Conservation (phyloP, 2,888 invertebrate species). For the Nomada lathburiana region DNA sequence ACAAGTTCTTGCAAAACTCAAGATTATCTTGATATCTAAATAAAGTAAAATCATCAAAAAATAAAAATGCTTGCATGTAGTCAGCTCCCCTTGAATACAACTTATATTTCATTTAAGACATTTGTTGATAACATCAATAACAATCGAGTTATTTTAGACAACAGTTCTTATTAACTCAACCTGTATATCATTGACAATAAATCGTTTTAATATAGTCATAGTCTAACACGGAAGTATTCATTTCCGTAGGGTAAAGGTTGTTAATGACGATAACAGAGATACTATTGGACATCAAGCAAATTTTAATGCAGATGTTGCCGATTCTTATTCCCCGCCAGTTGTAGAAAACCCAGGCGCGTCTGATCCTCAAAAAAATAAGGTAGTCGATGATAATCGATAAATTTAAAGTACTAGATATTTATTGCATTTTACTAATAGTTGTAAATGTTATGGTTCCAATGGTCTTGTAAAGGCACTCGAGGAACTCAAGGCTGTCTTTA, state of each 20-base stretch:
- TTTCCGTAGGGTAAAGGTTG: constrained; percentile 32
- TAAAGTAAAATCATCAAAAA: too few species aligned
- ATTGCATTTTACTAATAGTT: not conserved
- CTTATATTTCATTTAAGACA: too few species aligned
- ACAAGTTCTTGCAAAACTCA: too few species aligned
- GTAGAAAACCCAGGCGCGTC: constrained; percentile 73
- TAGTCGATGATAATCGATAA: constrained; percentile 49
- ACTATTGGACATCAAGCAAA: constrained; percentile 55
- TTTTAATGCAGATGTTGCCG: constrained; percentile 85
- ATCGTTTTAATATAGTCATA: not conserved
- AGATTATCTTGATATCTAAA: too few species aligned
- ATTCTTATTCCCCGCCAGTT: constrained; percentile 87
- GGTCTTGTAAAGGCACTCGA: constrained; percentile 87
- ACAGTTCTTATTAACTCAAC: too few species aligned
- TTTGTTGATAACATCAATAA: too few species aligned
- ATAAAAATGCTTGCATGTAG: too few species aligned
- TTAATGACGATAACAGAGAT: constrained; percentile 45
- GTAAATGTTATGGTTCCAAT: not conserved
- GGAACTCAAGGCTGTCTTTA: constrained; percentile 93
- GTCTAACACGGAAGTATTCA: not conserved
- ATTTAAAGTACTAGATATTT: not conserved
- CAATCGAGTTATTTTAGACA: too few species aligned
- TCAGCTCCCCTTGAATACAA: too few species aligned
- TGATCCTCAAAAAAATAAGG: constrained; percentile 80
- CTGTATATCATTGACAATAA: not conserved